Evolutionary conservation across 2,888 invertebrate genomes (phyloP).

Genomic region (Neuroscelio doddi): DNA sequence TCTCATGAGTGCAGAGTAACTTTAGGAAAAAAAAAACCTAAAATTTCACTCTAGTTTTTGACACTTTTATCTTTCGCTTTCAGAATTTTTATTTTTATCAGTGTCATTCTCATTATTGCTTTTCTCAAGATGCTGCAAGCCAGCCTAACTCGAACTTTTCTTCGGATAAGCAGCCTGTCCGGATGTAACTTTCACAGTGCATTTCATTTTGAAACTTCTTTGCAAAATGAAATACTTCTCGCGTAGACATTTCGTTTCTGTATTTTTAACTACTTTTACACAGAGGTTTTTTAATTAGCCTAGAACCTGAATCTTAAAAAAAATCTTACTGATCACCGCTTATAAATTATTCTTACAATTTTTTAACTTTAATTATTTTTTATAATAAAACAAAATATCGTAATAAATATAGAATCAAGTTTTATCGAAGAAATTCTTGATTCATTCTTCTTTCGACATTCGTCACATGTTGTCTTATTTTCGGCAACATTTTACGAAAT

Average conservation of each 20-base stretch:
- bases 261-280: slow-evolving; percentile 39
- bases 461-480: too few relatives aligned
- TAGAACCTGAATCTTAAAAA: too few relatives aligned
- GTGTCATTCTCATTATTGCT: slow-evolving; percentile 28
- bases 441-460: too few relatives aligned
- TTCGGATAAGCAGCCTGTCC: slow-evolving; percentile 11
- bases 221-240: slow-evolving; percentile 31
- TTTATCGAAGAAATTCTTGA: too few relatives aligned
- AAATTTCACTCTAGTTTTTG: background rate
- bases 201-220: slow-evolving; percentile 24
- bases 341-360: too few relatives aligned
- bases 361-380: too few relatives aligned
- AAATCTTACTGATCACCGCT: too few relatives aligned
- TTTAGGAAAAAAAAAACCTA: background rate
- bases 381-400: too few relatives aligned
- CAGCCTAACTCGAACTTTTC: slow-evolving; percentile 6
- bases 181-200: slow-evolving; percentile 26
- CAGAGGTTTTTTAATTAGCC: slow-evolving; percentile 40
- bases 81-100: slow-evolving; percentile 2
- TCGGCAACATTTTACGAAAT: too few relatives aligned
- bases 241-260: slow-evolving; percentile 32
- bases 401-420: too few relatives aligned
- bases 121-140: background rate
- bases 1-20: too few relatives aligned
- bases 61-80: background rate